These are phyloP conservation scores for Charadrius vociferus DNA, from an alignment of 2,113 vertebrate genomes.

Conservation along the genomic window DNA sequence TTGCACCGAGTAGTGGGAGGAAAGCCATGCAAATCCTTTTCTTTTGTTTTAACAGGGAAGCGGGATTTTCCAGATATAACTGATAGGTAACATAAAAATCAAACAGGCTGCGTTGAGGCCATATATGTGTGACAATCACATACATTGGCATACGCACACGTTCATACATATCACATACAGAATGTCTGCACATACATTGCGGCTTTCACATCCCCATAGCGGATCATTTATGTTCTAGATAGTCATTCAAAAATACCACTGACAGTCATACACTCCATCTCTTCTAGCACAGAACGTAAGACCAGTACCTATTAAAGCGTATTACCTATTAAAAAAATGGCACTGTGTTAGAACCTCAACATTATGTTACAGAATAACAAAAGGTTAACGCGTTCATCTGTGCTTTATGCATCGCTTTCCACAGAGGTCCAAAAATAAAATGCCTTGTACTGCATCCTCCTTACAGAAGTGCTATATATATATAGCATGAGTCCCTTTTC, in stretches of 20 bases:
- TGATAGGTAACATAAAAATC: neutral
- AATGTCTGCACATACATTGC: rapidly evolving
- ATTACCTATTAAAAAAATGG: neutral
- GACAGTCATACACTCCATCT: neutral
- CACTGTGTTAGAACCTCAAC: neutral
- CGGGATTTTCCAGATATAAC: conserved; percentile 26
- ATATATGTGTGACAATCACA: rapidly evolving
- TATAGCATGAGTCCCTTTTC: conserved; percentile 6
- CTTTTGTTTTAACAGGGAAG: conserved; percentile 47
- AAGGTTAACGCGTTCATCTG: conserved; percentile 27
- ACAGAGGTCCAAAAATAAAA: conserved; percentile 53
- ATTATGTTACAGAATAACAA: neutral
- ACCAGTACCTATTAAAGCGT: too few relatives aligned
- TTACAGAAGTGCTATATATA: conserved; percentile 43
- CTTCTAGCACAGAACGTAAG: neutral
- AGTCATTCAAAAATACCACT: neutral
- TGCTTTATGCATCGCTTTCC: conserved; percentile 15
- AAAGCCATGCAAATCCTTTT: neutral
- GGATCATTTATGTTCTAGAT: neutral
- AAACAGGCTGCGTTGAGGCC: too few relatives aligned
- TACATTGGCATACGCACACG: rapidly evolving
- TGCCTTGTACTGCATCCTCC: conserved; percentile 4
- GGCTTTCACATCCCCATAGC: neutral
- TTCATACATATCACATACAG: neutral
- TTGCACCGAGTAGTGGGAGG: neutral